Conservation (phyloP, 2,888 invertebrate species). For the Pseudococcus jackbeardsleyi region DNA sequence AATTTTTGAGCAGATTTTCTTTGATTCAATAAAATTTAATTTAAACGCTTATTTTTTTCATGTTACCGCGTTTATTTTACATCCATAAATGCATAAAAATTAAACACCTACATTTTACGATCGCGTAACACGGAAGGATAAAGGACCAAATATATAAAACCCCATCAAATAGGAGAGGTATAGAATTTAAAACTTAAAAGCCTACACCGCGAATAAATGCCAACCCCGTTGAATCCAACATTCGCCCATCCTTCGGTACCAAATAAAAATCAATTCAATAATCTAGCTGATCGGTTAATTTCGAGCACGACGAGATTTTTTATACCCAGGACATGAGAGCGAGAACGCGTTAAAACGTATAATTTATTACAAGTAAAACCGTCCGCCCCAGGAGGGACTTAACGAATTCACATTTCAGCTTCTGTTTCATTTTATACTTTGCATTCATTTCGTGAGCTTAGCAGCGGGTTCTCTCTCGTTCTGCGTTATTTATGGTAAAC, state of each 20-base stretch:
- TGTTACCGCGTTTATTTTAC: too few species aligned
- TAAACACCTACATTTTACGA: too few species aligned
- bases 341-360: conserved; percentile 24
- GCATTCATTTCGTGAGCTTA: conserved; percentile 48
- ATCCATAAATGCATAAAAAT: too few species aligned
- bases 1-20: too few species aligned
- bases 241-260: not conserved
- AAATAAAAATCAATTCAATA: conserved; percentile 13
- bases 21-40: too few species aligned
- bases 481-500: conserved; percentile 42
- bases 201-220: not conserved
- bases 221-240: not conserved
- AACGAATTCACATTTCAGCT: conserved; percentile 45
- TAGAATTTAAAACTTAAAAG: too few species aligned
- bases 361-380: conserved; percentile 41
- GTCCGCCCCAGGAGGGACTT: conserved; percentile 49
- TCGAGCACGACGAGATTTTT: not conserved
- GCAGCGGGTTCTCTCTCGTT: conserved; percentile 43
- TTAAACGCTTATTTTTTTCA: too few species aligned
- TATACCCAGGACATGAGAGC: not conserved
- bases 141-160: too few species aligned
- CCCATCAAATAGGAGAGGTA: too few species aligned
- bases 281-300: conserved; percentile 26
- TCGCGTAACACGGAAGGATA: too few species aligned
- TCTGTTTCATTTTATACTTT: conserved; percentile 52